A percentile compares a stretch with the other conserved stretches of the same genome.
Evolutionary conservation across 2,113 vertebrate species (phyloP).

Genomic region (Colius striatus): DNA sequence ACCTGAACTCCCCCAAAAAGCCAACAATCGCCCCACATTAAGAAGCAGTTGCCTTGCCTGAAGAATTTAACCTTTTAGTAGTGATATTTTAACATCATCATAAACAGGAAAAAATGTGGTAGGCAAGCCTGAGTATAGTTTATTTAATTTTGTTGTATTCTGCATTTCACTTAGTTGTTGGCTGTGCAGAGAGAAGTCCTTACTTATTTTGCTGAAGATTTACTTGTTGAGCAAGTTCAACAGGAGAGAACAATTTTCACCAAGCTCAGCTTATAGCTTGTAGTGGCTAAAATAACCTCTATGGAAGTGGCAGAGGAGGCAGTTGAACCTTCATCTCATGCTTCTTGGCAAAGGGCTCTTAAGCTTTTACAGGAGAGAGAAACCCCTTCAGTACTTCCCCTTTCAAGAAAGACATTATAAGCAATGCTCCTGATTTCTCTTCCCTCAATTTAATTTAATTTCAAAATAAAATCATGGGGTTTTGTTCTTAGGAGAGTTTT

Average conservation of each 20-base stretch:
- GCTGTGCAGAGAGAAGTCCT: not conserved
- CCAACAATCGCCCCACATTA: not conserved
- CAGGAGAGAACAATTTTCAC: not conserved
- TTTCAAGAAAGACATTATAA: not conserved
- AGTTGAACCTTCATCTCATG: not conserved
- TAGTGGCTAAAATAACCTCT: not conserved
- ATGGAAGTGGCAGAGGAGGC: not conserved
- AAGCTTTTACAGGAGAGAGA: not conserved
- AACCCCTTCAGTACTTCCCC: not conserved
- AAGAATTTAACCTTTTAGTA: not conserved
- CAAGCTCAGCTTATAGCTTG: not conserved
- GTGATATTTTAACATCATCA: not conserved
- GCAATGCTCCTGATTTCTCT: not conserved
- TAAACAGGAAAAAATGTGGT: not conserved
- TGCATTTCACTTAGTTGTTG: accelerated
- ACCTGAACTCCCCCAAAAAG: accelerated
- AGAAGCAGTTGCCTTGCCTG: not conserved
- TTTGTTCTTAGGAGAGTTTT: not conserved
- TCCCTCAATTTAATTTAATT: not conserved
- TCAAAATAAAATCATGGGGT: not conserved
- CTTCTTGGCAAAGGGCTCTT: not conserved
- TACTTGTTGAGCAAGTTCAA: not conserved
- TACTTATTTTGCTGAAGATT: not conserved
- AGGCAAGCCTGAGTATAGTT: not conserved
- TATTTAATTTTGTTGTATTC: not conserved